Percentiles rank a stretch among this genome's conserved stretches.
Conservation (phyloP, 2,797 vertebrate genomes). For the Protosalanx chinensis region DNA sequence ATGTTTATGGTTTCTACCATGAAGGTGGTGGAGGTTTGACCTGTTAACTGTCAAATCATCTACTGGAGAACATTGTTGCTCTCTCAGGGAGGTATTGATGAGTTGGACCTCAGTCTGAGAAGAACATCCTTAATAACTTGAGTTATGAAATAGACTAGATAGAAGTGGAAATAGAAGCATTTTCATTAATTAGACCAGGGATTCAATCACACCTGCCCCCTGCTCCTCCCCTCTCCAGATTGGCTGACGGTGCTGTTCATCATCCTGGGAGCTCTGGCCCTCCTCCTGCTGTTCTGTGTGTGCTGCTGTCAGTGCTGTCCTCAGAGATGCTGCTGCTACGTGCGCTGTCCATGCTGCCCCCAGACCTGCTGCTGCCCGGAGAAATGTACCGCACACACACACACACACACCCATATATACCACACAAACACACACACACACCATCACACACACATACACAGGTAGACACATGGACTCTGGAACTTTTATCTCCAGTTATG, state of each 20-base stretch:
- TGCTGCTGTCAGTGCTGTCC: slow-evolving; percentile 99
- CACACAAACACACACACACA: neutral
- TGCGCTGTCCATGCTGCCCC: slow-evolving; percentile 93
- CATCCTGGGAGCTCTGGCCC: slow-evolving; percentile 80
- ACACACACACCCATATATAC: neutral
- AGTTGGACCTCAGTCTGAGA: too few relatives aligned
- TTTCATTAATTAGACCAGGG: too few relatives aligned
- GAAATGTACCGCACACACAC: slow-evolving; percentile 63
- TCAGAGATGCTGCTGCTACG: slow-evolving; percentile 91
- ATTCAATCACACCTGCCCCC: neutral
- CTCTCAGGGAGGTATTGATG: too few relatives aligned
- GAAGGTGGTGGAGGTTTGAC: neutral
- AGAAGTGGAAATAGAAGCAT: too few relatives aligned
- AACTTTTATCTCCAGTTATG: too few relatives aligned
- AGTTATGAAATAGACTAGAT: too few relatives aligned
- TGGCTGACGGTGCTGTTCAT: slow-evolving; percentile 94
- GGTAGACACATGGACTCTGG: neutral
- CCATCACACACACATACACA: neutral
- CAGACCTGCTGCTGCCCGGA: slow-evolving; percentile 91
- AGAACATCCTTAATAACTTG: too few relatives aligned
- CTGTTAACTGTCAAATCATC: too few relatives aligned
- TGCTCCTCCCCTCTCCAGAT: slow-evolving; percentile 65
- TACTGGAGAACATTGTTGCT: too few relatives aligned
- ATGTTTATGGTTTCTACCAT: neutral
- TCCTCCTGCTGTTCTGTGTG: slow-evolving; percentile 81